phyloP scores from a whole-genome alignment of 2,888 invertebrate genomes.

The Sycophila texana region DNA sequence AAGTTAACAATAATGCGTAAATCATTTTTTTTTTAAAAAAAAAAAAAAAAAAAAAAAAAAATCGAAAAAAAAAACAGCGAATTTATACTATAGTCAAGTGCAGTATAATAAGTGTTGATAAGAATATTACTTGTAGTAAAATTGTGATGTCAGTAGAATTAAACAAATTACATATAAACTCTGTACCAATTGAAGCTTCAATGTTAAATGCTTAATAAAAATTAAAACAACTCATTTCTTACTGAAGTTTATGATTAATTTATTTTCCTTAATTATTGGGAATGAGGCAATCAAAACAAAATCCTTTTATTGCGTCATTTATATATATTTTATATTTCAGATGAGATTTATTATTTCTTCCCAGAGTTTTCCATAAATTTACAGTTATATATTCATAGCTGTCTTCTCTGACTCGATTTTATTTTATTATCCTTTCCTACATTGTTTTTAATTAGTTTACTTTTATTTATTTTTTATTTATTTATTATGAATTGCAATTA shows the following conservation, averaged over 20 bases:
- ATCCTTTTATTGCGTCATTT: slow-evolving; percentile 48
- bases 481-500: slow-evolving; percentile 52
- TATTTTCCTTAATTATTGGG: not conserved
- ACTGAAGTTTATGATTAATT: not conserved
- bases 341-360: slow-evolving; percentile 62
- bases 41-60: too few relatives aligned
- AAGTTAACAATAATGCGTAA: too few relatives aligned
- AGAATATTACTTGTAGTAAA: slow-evolving; percentile 45
- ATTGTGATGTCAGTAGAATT: slow-evolving; percentile 47
- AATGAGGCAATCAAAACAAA: slow-evolving; percentile 29
- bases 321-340: slow-evolving; percentile 61
- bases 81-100: too few relatives aligned
- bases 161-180: slow-evolving; percentile 4
- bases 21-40: too few relatives aligned
- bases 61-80: too few relatives aligned
- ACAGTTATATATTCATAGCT: slow-evolving; percentile 53
- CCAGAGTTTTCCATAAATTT: slow-evolving; percentile 55
- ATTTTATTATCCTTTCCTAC: slow-evolving; percentile 48
- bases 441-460: slow-evolving; percentile 44
- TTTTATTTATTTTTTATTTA: slow-evolving; percentile 44
- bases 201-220: slow-evolving; percentile 43
- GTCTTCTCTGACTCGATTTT: slow-evolving; percentile 39
- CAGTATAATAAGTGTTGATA: slow-evolving; percentile 12
- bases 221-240: slow-evolving; percentile 1
- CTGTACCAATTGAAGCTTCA: slow-evolving; percentile 13